Conservation (phyloP, 1,140 invertebrate species). For the Adelges cooleyi region DNA sequence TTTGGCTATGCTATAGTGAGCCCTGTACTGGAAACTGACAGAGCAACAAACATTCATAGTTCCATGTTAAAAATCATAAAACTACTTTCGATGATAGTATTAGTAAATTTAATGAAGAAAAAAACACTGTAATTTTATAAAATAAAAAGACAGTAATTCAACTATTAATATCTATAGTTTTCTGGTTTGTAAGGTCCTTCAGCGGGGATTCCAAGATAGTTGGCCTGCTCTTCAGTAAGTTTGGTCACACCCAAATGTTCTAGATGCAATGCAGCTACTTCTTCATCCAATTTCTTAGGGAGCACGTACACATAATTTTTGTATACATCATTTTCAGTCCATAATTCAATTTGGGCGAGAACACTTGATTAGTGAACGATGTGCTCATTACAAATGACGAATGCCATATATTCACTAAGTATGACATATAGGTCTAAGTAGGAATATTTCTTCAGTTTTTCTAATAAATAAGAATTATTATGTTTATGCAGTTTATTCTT, state of each 20-base stretch:
- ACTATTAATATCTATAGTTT: constrained; percentile 79
- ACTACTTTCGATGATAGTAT: no score
- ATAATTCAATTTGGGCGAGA: constrained; percentile 96
- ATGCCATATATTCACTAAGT: no score
- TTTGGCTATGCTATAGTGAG: neutral
- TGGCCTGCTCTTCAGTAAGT: constrained; percentile 72
- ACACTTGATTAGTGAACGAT: constrained; percentile 99
- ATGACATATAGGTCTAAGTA: no score
- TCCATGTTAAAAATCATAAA: no score
- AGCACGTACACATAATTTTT: constrained; percentile 81
- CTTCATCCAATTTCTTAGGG: constrained; percentile 96
- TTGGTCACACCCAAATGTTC: constrained; percentile 94
- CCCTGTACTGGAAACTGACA: neutral
- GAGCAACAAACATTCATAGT: no score
- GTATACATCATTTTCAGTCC: constrained; percentile 79
- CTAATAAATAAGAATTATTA: no score
- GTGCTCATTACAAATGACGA: constrained; percentile 99
- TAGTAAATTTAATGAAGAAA: no score
- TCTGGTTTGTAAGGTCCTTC: constrained; percentile 96
- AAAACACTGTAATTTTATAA: no score
- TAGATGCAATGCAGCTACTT: constrained; percentile 92
- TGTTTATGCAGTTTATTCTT: no score
- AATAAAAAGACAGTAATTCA: no score
- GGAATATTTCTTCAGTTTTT: no score
- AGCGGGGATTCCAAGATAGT: constrained; percentile 76